phyloP scores from a whole-genome alignment of 2,888 invertebrate genomes.

The Drosophila planitibia region DNA sequence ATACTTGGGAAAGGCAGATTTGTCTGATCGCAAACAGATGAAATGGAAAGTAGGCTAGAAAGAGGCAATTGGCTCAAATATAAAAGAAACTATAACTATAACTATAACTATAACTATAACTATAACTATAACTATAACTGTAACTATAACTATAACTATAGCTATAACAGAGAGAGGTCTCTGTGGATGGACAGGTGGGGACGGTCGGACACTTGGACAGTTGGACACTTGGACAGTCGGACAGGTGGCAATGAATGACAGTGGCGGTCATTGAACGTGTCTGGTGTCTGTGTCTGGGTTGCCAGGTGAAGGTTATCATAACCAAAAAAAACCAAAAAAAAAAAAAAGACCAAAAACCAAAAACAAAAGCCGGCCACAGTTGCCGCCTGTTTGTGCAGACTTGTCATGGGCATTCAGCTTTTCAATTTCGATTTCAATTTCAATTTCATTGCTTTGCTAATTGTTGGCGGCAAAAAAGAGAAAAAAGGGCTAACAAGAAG shows the following conservation, averaged over 20 bases:
- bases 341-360: not conserved
- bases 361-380: slow-evolving; percentile 55
- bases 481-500: not conserved
- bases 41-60: not conserved
- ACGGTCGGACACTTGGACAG: not conserved
- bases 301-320: slow-evolving; percentile 46
- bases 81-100: not conserved
- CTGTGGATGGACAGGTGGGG: slow-evolving; percentile 30
- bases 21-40: not conserved
- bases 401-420: slow-evolving; percentile 20
- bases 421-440: slow-evolving; percentile 9
- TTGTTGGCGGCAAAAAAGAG: slow-evolving; percentile 18
- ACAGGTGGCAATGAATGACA: slow-evolving; percentile 47
- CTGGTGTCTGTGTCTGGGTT: slow-evolving; percentile 1
- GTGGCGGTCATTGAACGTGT: slow-evolving; percentile 69
- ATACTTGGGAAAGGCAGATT: not conserved
- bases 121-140: not conserved
- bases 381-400: slow-evolving; percentile 34
- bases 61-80: not conserved
- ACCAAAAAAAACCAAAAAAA: not conserved
- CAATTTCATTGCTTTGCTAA: slow-evolving; percentile 42
- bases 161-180: slow-evolving; percentile 27
- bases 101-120: not conserved
- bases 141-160: not conserved
- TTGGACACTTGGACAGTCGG: not conserved